Conservation (phyloP, 2,888 invertebrate species). For the Philereme transversata region DNA sequence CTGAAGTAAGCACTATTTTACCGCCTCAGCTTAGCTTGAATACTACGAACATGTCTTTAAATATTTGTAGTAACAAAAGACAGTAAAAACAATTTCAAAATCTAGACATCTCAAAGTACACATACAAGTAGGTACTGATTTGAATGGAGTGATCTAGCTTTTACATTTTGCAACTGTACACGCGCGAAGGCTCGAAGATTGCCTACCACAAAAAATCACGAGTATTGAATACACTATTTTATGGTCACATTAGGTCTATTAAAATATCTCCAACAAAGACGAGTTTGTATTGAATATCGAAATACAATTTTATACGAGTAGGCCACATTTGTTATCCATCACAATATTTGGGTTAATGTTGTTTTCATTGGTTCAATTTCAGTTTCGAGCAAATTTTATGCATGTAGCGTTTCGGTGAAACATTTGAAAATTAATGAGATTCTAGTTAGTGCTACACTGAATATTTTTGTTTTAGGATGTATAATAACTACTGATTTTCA, state of each 20-base stretch:
- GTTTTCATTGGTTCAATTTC: conserved; percentile 45
- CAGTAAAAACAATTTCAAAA: background rate
- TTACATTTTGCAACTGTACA: conserved; percentile 6
- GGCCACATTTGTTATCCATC: conserved; percentile 46
- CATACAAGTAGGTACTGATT: too few relatives aligned
- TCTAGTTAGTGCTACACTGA: conserved; percentile 1
- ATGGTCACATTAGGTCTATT: conserved; percentile 60
- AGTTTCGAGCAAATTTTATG: conserved; percentile 45
- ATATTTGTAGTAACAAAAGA: too few relatives aligned
- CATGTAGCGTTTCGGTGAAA: conserved; percentile 27
- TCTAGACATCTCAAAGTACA: too few relatives aligned
- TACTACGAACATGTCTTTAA: too few relatives aligned
- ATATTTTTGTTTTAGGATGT: background rate
- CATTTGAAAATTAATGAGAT: conserved; percentile 26
- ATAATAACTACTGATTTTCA: background rate
- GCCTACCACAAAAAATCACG: conserved; percentile 58
- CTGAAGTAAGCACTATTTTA: too few relatives aligned
- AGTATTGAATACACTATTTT: conserved; percentile 48
- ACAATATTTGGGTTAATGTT: conserved; percentile 52
- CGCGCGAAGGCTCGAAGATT: conserved; percentile 52
- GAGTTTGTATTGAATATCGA: conserved; percentile 24
- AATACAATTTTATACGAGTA: conserved; percentile 31
- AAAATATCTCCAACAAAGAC: conserved; percentile 42
- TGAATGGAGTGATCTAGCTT: conserved; percentile 4
- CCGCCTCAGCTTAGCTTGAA: too few relatives aligned